Evolutionary conservation across 2,797 vertebrate species (phyloP).

Genomic region (Eleutherodactylus coqui): DNA sequence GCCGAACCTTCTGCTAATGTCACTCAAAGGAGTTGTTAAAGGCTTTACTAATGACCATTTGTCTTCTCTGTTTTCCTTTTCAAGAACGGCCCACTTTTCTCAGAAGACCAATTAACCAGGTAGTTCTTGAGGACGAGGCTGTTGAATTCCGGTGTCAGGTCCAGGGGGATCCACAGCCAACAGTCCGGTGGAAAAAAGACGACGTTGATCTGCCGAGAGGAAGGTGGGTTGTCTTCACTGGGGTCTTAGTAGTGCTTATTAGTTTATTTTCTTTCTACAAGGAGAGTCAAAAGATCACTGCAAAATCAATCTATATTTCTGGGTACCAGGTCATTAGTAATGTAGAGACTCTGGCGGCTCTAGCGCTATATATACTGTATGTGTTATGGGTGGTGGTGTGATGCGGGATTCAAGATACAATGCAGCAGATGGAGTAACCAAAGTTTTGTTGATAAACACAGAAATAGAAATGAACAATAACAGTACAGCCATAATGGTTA

Average conservation of each 20-base stretch:
- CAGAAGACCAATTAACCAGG: slow-evolving; percentile 95
- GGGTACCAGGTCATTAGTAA: not conserved
- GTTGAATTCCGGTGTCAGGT: slow-evolving; percentile 98
- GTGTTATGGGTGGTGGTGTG: not conserved
- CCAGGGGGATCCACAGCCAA: slow-evolving; percentile 94
- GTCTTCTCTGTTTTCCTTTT: slow-evolving; percentile 38
- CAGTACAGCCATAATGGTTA: too few species aligned
- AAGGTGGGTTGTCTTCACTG: slow-evolving; percentile 79
- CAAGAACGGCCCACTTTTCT: slow-evolving; percentile 95
- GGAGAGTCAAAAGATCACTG: not conserved
- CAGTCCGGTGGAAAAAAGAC: slow-evolving; percentile 97
- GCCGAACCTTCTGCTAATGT: not conserved
- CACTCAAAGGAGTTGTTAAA: not conserved
- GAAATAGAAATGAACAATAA: too few species aligned
- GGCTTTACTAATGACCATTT: not conserved
- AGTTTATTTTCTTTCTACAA: not conserved
- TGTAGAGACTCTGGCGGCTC: not conserved
- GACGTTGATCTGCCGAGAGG: slow-evolving; percentile 91
- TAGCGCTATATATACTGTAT: not conserved
- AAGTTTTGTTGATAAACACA: too few species aligned
- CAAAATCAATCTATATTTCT: not conserved
- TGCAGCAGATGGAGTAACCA: too few species aligned
- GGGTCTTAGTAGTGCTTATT: not conserved
- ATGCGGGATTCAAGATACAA: too few species aligned
- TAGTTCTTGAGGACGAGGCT: slow-evolving; percentile 92